Base-by-base conservation (phyloP, 2,113 vertebrate genomes). In the Leptobrachium ailaonicum region DNA sequence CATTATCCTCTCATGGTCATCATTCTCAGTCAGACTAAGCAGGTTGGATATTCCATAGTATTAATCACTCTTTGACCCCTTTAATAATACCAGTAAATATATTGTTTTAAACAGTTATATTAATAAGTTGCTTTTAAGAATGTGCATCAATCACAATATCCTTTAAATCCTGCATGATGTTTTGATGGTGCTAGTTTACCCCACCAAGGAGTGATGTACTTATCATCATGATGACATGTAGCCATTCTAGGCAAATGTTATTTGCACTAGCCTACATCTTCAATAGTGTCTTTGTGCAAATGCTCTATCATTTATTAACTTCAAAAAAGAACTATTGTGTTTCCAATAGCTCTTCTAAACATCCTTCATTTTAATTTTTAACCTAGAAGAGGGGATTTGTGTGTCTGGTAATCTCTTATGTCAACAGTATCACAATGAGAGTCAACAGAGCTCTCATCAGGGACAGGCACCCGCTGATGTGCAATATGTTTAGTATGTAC, bases 401-500 rank as follows among this genome's bases (percentile, higher is more conserved):
- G 54, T 56, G 40, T n/a, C 40, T 76, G 45, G 12, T 68, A 76
- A 76, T 76, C 75, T 76, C 64, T 68, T 68, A 43, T 67, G 50
- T 68, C 69, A 79, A 58, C 60, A 66, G 40, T 53, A 63, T 54
- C 66, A 66, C 62, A 79, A 50, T 10, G 45, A 72, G 66, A 32
- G 70, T 54, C 54, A 79, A 72, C 66, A 77, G 6, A 72, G 77
- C 58, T 79, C 64, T 79, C 69, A 53, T 8, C 41, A 43, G 13
- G 8, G 53, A 42, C 32, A 73, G 53, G 71, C 14, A 73, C 80
- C n/a, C 71, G 44, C 71, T 6, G 41, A 75, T 66, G 77, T 12
- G 77, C 63, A 68, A 73, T 0, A 44, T 86, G 82, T 85, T 81
- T 73, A 41, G 85, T 71, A 77, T 66, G 79, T 66, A 60, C 45